phyloP scores from a whole-genome alignment of 1,140 invertebrate species.

The Globodera ellingtonae region DNA sequence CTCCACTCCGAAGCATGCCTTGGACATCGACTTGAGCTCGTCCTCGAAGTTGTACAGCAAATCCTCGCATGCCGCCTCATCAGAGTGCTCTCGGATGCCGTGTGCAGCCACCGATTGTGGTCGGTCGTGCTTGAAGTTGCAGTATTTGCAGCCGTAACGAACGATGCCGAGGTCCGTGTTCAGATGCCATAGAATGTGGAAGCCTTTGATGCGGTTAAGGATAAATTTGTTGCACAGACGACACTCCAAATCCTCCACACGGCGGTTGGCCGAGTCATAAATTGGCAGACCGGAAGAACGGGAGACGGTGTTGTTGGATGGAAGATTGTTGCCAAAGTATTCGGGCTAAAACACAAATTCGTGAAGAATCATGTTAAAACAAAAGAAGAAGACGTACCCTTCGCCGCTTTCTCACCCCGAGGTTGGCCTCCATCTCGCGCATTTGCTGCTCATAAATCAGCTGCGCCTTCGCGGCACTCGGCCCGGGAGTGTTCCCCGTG shows the following conservation, averaged over 20 bases:
- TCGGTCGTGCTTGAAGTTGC: conserved; percentile 60
- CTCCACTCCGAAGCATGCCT: conserved; percentile 59
- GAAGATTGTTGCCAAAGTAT: conserved; percentile 9
- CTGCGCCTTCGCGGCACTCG: conserved; percentile 52
- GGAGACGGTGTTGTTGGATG: background rate
- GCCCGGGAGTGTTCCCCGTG: conserved; percentile 57
- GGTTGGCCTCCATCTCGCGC: conserved; percentile 41
- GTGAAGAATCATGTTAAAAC: background rate
- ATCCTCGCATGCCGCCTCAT: conserved; percentile 52
- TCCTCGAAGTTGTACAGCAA: conserved; percentile 55
- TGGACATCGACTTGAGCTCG: conserved; percentile 60
- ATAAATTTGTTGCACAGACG: conserved; percentile 55
- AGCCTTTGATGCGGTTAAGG: conserved; percentile 51
- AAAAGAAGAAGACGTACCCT: conserved; percentile 14
- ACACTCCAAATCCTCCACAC: conserved; percentile 55
- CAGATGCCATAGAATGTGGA: conserved; percentile 62
- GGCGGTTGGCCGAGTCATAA: conserved; percentile 23
- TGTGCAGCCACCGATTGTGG: conserved; percentile 57
- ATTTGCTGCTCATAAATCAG: conserved; percentile 45
- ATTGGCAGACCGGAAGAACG: background rate
- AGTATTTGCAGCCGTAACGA: conserved; percentile 57
- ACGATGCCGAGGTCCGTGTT: conserved; percentile 60
- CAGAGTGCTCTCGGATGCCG: conserved; percentile 55
- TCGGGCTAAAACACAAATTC: background rate
- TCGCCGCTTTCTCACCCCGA: conserved; percentile 25